Conservation (phyloP, 2,113 vertebrate genomes). For the Girardinichthys multiradiatus region DNA sequence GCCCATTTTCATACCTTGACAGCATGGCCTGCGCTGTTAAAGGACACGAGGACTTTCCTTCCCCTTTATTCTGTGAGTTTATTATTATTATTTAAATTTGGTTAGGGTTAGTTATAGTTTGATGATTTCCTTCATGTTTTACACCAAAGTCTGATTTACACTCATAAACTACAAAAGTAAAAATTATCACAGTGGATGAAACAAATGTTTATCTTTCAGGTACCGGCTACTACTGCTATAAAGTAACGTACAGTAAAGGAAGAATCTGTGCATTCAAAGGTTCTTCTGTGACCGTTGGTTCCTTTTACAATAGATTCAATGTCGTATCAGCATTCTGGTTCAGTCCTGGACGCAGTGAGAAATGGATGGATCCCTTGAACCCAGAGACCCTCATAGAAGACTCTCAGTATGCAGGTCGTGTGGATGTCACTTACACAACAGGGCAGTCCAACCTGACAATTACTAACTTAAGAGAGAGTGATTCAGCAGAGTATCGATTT, state of each 20-base stretch:
- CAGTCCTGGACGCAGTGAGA: neutral
- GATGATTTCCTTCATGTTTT: neutral
- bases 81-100: neutral
- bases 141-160: neutral
- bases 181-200: neutral
- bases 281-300: constrained; percentile 17
- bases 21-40: constrained; percentile 16
- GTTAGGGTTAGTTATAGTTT: too few relatives aligned
- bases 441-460: constrained; percentile 35
- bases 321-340: neutral
- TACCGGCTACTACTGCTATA: fast-evolving
- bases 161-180: neutral
- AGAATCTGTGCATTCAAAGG: constrained; percentile 2
- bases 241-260: constrained; percentile 3
- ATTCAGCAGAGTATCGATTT: constrained; percentile 43
- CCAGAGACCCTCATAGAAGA: neutral
- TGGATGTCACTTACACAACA: fast-evolving
- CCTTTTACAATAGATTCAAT: neutral
- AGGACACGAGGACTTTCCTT: neutral
- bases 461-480: constrained; percentile 9
- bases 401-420: neutral
- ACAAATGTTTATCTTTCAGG: constrained; percentile 7
- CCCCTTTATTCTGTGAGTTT: constrained; percentile 40
- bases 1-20: fast-evolving
- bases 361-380: neutral